A percentile compares a stretch with the other conserved stretches of the same genome.
Evolutionary conservation across 2,797 vertebrate species (phyloP).

Genomic region (Mus caroli): DNA sequence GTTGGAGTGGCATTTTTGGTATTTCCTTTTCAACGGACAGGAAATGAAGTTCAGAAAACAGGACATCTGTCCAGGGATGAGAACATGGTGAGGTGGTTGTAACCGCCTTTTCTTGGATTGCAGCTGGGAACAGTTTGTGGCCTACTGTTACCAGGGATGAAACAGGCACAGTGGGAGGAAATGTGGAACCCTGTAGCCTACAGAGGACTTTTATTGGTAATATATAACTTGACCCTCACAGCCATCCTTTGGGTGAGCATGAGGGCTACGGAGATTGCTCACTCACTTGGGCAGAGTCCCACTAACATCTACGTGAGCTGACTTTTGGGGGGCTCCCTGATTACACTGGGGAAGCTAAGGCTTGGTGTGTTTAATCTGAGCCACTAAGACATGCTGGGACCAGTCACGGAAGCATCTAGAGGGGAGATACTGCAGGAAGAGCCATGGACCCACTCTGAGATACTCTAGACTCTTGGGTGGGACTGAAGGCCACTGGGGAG

Average conservation of each 20-base stretch:
- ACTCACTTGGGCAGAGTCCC: neutral
- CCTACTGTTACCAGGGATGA: accelerated
- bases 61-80: neutral
- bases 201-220: too few relatives aligned
- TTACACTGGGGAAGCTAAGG: neutral
- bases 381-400: neutral
- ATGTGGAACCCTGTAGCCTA: accelerated
- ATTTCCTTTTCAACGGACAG: neutral
- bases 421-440: too few relatives aligned
- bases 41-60: neutral
- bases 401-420: neutral
- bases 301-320: neutral
- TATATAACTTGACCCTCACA: neutral
- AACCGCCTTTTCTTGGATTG: too few relatives aligned
- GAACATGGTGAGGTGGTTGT: too few relatives aligned
- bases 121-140: neutral
- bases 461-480: neutral
- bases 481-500: too few relatives aligned
- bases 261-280: accelerated
- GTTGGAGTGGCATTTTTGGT: neutral
- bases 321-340: neutral
- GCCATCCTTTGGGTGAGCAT: neutral
- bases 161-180: accelerated
- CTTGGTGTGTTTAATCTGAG: neutral
- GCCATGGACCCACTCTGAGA: neutral